phyloP scores from a whole-genome alignment of 1,140 invertebrate species.

The Aplysia californica region DNA sequence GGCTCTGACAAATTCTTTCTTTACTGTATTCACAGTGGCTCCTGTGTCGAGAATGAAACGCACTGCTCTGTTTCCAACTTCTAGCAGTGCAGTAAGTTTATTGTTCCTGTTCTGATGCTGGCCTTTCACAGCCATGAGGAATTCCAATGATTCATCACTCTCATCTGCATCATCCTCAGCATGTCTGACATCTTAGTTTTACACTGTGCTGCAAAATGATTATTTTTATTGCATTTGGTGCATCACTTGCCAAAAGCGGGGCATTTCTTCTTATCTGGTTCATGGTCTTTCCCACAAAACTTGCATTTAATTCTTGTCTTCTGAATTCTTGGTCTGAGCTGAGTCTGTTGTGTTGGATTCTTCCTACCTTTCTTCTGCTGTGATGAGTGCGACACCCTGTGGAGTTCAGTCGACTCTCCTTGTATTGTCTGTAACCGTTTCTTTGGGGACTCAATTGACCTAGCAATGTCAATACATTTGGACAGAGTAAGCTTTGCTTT shows the following conservation, averaged over 20 bases:
- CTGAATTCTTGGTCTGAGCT: not conserved
- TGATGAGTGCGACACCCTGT: no score
- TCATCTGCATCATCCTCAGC: not conserved
- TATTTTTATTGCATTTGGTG: not conserved
- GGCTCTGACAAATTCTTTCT: not conserved
- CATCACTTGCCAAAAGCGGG: not conserved
- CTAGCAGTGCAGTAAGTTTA: not conserved
- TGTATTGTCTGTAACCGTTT: no score
- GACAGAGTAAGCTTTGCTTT: not conserved
- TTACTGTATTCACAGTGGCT: not conserved
- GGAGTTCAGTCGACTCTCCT: no score
- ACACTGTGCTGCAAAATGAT: not conserved
- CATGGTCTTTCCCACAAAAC: not conserved
- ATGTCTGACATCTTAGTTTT: not conserved
- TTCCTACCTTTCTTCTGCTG: no score
- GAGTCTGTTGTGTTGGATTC: not conserved
- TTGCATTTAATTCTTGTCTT: not conserved
- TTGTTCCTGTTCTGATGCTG: not conserved
- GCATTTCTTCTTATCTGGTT: not conserved
- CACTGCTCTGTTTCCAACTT: not conserved
- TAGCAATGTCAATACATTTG: not conserved
- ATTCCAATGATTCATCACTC: not conserved
- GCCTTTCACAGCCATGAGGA: not conserved
- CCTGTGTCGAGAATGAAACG: not conserved
- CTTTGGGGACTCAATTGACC: no score